These are phyloP conservation scores for Apodemus agrarius DNA, from an alignment of 2,797 vertebrate species.

Conservation along the genomic window DNA sequence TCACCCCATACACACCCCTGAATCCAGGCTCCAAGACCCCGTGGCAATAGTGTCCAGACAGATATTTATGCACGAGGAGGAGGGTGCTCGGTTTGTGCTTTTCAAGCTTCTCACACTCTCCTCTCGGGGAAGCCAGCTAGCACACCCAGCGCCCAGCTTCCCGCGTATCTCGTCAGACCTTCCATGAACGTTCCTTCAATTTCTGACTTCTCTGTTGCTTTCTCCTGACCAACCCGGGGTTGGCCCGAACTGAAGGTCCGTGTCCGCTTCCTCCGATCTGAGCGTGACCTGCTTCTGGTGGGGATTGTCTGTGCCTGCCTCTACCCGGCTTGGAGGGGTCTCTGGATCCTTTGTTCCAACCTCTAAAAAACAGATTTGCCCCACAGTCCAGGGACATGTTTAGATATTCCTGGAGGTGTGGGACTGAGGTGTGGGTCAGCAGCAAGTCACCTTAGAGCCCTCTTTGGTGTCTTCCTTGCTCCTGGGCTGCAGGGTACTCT, in stretches of 20 bases:
- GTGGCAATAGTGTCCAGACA: background rate
- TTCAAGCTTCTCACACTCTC: background rate
- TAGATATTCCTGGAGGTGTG: background rate
- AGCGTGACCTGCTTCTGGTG: background rate
- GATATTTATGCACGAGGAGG: background rate
- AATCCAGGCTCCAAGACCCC: background rate
- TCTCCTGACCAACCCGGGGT: background rate
- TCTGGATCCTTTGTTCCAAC: background rate
- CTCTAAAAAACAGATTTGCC: background rate
- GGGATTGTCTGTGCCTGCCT: background rate
- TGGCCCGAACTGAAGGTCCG: background rate
- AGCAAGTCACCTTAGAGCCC: background rate
- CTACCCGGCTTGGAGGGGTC: background rate
- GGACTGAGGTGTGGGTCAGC: background rate
- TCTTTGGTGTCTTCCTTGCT: background rate
- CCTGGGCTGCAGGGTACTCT: background rate
- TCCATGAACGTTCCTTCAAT: background rate
- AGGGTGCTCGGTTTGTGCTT: background rate
- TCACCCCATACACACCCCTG: background rate
- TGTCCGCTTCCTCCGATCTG: background rate
- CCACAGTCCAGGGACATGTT: background rate
- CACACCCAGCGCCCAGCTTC: background rate
- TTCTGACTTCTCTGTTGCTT: background rate
- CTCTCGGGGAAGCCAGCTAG: background rate
- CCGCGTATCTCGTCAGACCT: background rate